Percentiles rank a stretch among this genome's conserved stretches.
Conservation (phyloP, 1,140 invertebrate genomes). For the Homalodisca vitripennis region DNA sequence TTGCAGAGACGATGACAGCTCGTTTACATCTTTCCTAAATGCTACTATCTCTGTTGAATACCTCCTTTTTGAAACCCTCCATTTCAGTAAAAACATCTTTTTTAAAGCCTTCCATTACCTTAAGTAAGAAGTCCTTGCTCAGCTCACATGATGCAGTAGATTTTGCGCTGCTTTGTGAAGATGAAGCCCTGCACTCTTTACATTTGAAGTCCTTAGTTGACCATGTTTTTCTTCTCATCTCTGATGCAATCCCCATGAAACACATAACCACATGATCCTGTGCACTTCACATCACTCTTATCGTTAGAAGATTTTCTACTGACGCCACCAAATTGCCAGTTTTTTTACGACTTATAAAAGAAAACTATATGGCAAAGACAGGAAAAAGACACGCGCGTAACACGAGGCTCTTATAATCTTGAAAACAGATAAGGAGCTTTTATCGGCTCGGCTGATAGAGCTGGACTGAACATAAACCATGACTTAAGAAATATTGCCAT, state of each 20-base stretch:
- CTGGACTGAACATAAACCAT: no score
- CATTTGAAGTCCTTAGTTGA: not conserved
- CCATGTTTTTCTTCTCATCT: not conserved
- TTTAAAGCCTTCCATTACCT: not conserved
- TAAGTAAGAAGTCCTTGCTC: not conserved
- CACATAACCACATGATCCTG: slow-evolving; percentile 8
- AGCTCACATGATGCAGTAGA: not conserved
- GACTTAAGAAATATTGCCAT: no score
- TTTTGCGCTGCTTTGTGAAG: not conserved
- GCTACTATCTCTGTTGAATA: not conserved
- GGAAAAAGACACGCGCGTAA: not conserved
- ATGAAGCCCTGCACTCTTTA: not conserved
- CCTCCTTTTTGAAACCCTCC: not conserved
- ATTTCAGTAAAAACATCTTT: not conserved
- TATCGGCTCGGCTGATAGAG: slow-evolving; percentile 8
- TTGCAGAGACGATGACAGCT: not conserved
- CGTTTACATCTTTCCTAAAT: not conserved
- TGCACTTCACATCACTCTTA: slow-evolving; percentile 1
- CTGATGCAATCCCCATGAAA: not conserved
- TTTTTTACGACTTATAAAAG: not conserved
- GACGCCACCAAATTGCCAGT: slow-evolving; percentile 7
- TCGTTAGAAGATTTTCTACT: not conserved
- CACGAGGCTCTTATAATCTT: not conserved
- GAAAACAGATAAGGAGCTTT: not conserved
- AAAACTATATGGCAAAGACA: not conserved